Conservation (phyloP, 2,113 vertebrate genomes). For the Narcine bancroftii region DNA sequence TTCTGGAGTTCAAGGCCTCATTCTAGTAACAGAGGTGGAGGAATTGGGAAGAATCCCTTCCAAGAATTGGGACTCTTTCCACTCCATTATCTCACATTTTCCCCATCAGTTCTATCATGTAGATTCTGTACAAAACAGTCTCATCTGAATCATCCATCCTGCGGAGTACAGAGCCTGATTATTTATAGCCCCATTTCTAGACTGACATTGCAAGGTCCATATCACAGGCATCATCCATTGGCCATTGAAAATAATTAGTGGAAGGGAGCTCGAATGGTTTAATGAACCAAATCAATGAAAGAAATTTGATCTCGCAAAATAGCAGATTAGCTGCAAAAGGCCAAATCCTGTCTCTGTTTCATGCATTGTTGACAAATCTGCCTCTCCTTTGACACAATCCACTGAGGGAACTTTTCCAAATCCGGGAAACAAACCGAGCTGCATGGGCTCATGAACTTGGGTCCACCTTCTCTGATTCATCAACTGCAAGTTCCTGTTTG, state of each 20-base stretch:
- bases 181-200: not conserved
- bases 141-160: not conserved
- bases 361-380: too few species aligned
- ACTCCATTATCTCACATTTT: not conserved
- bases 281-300: not conserved
- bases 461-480: not conserved
- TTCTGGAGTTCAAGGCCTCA: too few species aligned
- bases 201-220: not conserved
- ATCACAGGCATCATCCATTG: not conserved
- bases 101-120: not conserved
- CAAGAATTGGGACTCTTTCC: too few species aligned
- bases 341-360: too few species aligned
- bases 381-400: not conserved
- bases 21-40: too few species aligned
- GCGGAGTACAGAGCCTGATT: not conserved
- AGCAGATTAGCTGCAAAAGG: too few species aligned
- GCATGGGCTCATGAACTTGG: not conserved
- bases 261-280: not conserved
- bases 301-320: not conserved
- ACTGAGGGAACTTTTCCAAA: not conserved
- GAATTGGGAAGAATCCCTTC: too few species aligned
- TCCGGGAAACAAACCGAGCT: not conserved
- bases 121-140: not conserved
- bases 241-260: not conserved
- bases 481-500: not conserved